Evolutionary conservation across 2,888 invertebrate genomes (phyloP).

Genomic region (Drosophila flavopinicola): DNA sequence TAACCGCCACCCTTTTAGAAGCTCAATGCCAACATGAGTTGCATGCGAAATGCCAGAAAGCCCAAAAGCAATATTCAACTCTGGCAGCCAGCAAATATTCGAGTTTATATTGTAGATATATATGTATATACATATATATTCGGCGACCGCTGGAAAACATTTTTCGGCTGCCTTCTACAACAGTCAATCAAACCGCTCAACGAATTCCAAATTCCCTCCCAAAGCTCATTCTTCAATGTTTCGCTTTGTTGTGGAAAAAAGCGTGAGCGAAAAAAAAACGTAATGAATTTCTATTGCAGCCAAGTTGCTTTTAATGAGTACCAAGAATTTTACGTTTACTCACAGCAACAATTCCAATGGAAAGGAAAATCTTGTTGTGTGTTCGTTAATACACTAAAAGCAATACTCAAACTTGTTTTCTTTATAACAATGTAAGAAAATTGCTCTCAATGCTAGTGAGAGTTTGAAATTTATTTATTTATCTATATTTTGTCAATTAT

Average conservation of each 20-base stretch:
- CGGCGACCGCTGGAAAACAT: slow-evolving; percentile 33
- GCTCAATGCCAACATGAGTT: slow-evolving; percentile 43
- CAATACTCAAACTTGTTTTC: too few species aligned
- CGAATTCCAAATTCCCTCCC: slow-evolving; percentile 34
- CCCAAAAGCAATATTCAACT: slow-evolving; percentile 62
- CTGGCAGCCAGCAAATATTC: slow-evolving; percentile 42
- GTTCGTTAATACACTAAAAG: too few species aligned
- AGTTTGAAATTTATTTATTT: too few species aligned
- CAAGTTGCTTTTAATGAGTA: slow-evolving; percentile 42
- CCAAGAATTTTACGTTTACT: slow-evolving; percentile 20
- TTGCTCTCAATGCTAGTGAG: too few species aligned
- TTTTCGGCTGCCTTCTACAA: slow-evolving; percentile 39
- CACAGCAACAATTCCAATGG: neutral
- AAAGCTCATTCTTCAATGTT: neutral
- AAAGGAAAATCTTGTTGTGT: neutral
- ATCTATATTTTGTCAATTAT: too few species aligned
- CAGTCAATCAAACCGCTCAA: slow-evolving; percentile 56
- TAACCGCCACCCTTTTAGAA: slow-evolving; percentile 3
- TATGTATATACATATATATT: slow-evolving; percentile 50
- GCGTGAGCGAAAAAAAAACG: too few species aligned
- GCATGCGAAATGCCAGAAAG: slow-evolving; percentile 55
- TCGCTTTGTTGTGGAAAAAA: slow-evolving; percentile 19
- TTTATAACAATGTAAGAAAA: too few species aligned
- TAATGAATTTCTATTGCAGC: slow-evolving; percentile 37
- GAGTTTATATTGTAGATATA: slow-evolving; percentile 11